Evolutionary conservation across 2,113 vertebrate species (phyloP).

Genomic region (Laticauda colubrina): DNA sequence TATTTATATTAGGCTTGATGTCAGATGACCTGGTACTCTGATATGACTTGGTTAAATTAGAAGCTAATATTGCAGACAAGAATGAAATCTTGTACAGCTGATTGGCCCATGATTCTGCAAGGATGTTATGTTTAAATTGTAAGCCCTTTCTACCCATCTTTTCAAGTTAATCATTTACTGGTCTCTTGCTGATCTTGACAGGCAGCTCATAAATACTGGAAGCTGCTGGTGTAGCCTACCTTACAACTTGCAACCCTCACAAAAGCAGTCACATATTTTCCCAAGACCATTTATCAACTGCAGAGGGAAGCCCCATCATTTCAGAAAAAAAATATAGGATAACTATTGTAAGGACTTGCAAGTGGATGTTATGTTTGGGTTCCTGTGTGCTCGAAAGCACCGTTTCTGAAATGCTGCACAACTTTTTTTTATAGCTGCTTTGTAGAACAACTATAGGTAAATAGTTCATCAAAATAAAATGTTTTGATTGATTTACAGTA

Average conservation of each 20-base stretch:
- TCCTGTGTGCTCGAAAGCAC: background rate
- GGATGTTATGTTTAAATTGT: background rate
- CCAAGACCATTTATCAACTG: background rate
- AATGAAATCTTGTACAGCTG: background rate
- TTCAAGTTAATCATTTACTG: background rate
- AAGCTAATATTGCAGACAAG: background rate
- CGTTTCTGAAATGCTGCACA: background rate
- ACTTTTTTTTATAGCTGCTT: background rate
- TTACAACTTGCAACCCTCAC: background rate
- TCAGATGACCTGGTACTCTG: background rate
- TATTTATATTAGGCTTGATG: background rate
- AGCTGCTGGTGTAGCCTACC: background rate
- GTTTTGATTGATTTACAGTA: background rate
- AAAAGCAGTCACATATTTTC: background rate
- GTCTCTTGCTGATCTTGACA: background rate
- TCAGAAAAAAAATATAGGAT: background rate
- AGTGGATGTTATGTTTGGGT: background rate
- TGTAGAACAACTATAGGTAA: constrained; percentile 13
- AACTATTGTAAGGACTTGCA: background rate
- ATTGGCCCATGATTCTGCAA: background rate
- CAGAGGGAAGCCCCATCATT: background rate
- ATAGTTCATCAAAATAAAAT: background rate
- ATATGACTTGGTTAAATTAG: background rate
- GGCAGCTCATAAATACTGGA: background rate
- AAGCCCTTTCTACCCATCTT: background rate